Evolutionary conservation across 1,140 invertebrate genomes (phyloP), one percentile per base, ranked within the genome.

Genomic region (Doryteuthis pealeii): DNA sequence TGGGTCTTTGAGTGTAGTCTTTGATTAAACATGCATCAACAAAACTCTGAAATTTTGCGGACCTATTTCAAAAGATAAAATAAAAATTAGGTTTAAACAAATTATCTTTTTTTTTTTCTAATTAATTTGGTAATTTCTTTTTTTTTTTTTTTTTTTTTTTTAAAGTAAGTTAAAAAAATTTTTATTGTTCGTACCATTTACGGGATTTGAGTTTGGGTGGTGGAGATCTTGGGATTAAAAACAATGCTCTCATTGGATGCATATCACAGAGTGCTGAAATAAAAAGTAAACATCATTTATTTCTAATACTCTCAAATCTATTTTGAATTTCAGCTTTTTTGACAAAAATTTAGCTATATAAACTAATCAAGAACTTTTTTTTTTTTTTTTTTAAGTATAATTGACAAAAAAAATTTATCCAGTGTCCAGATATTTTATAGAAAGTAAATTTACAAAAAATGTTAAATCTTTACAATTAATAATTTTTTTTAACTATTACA

Each of bases 241-340:
- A 99, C 67, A 99, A 91, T 77, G 97, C 94, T 87, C 98, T 91
- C 98, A 99, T 99, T 49, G 98, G 98, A 92, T 99, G 98, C 87
- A 99, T 92, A 91, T 99, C 98, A 91, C 91, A 91, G 40, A 91
- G 83, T 45, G 91, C 88, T 89, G 83, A 35, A 83, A 82, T 75
- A 72, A 77, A 69, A 12, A n/a, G 75, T 62, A 78, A 15, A 69
- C 14, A 6, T 33, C 1, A 14, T 32, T 70, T 1, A 10, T 26
- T 26, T 40, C 26, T 33, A 26, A 32, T 33, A 31, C 8, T 33
- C 22, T 28, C 26, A 18, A 14, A 30, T 18, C 30, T 18, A 68
- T 14, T 22, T 15, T 15, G 18, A 5, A 69, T 22, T 30, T 3
- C 3, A n/a, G n/a, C n/a, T n/a, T n/a, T n/a, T n/a, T n/a, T n/a